Percentiles rank a stretch among this genome's conserved stretches.
Conservation (phyloP, 2,113 vertebrate species). For the Butastur rufipennis region DNA sequence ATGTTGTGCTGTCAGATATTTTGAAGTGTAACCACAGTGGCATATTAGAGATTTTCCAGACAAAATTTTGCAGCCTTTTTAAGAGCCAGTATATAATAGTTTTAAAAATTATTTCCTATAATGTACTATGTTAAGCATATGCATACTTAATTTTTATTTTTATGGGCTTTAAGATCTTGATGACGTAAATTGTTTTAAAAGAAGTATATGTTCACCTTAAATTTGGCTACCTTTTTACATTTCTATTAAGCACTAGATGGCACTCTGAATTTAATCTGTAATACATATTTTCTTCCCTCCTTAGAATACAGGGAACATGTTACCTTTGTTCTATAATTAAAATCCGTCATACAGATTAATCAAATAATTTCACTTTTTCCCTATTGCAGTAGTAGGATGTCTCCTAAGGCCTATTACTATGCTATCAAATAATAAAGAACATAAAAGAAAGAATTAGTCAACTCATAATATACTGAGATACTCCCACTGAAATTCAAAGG, state of each 20-base stretch:
- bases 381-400: neutral
- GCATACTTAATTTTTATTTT: neutral
- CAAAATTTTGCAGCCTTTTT: neutral
- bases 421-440: conserved; percentile 17
- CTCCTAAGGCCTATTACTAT: conserved; percentile 7
- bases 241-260: conserved; percentile 71
- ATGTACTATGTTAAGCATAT: neutral
- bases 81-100: neutral
- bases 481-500: conserved; percentile 22
- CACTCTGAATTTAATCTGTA: conserved; percentile 65
- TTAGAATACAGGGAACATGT: neutral
- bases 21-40: neutral
- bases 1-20: neutral
- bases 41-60: neutral
- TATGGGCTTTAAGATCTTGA: neutral
- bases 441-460: neutral
- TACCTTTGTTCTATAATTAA: conserved; percentile 35
- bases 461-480: neutral
- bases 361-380: neutral
- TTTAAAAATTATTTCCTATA: neutral
- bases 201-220: neutral
- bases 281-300: neutral
- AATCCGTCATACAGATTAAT: neutral
- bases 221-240: neutral
- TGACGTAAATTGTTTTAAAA: neutral